Percentiles rank a stretch among this genome's conserved stretches.
Evolutionary conservation across 2,113 vertebrate species (phyloP).

Genomic region (Gorsachius goisagi): DNA sequence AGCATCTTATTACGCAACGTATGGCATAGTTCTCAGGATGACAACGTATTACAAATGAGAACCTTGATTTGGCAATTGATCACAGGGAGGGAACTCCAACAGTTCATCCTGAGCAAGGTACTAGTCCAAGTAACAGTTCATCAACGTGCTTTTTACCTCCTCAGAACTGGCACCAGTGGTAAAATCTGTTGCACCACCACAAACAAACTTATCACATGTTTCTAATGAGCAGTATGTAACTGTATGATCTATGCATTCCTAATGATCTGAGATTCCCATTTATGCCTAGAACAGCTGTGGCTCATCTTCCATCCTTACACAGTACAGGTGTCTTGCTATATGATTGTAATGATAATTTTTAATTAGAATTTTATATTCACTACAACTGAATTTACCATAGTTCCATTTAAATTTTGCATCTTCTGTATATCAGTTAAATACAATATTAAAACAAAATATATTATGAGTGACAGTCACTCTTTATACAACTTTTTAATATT

Average conservation of each 20-base stretch:
- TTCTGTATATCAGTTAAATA: not conserved
- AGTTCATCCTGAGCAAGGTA: not conserved
- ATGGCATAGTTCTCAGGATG: not conserved
- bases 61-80: not conserved
- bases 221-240: not conserved
- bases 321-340: not conserved
- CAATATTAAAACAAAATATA: not conserved
- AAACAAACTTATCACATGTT: not conserved
- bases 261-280: not conserved
- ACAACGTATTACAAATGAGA: not conserved
- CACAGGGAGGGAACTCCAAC: not conserved
- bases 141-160: accelerated
- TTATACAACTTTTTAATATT: not conserved
- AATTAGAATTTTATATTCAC: not conserved
- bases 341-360: not conserved
- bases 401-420: not conserved
- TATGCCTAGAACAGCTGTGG: not conserved
- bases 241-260: not conserved
- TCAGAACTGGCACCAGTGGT: not conserved
- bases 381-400: not conserved
- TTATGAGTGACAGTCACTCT: not conserved
- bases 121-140: not conserved
- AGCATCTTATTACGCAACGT: not conserved
- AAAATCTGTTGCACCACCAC: not conserved
- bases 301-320: not conserved